Conservation (phyloP, 2,888 invertebrate genomes). For the Neria commutata region DNA sequence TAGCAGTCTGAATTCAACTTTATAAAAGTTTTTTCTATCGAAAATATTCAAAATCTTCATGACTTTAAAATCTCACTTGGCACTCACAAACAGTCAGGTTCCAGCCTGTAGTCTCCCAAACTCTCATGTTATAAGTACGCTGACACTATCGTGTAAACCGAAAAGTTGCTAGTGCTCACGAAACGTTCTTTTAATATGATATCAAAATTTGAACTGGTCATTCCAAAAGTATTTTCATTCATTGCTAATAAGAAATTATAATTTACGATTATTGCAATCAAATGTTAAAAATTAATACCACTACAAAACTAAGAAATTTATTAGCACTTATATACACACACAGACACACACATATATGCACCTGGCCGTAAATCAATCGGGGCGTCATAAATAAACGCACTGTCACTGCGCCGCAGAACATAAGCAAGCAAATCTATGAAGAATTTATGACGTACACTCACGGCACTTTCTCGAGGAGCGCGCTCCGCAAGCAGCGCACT, state of each 20-base stretch:
- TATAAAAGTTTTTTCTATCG: no score
- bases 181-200: no score
- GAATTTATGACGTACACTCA: constrained; percentile 7
- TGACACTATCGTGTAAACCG: no score
- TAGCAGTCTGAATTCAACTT: no score
- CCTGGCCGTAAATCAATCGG: not conserved
- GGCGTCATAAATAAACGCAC: not conserved
- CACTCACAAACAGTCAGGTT: no score
- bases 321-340: not conserved
- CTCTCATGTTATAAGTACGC: no score
- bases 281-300: constrained; percentile 2
- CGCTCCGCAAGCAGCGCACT: not conserved
- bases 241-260: not conserved
- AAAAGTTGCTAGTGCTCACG: no score
- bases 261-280: not conserved
- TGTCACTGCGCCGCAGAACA: not conserved
- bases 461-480: not conserved
- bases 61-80: no score
- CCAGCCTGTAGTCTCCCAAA: no score
- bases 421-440: not conserved
- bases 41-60: no score
- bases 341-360: not conserved
- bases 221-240: not conserved
- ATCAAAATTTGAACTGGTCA: no score
- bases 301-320: not conserved